A percentile compares a stretch with the other conserved stretches of the same genome.
These are phyloP conservation scores for Adrianichthys oophorus DNA, from an alignment of 2,797 vertebrate species.

Conservation along the genomic window DNA sequence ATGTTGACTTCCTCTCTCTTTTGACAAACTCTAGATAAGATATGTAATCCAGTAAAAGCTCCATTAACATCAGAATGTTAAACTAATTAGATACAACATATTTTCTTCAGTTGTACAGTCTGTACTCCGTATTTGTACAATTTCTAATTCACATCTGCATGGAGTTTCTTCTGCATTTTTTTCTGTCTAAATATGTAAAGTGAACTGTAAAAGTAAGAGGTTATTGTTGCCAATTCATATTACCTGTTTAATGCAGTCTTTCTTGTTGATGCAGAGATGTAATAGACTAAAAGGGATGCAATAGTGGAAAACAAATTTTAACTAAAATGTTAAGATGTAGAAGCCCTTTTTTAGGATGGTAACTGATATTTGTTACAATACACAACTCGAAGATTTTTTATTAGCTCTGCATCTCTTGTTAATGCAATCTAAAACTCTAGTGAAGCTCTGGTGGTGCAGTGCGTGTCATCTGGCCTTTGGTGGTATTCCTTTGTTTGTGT, in stretches of 20 bases:
- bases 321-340: conserved; percentile 11
- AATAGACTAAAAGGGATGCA: not conserved
- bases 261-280: not conserved
- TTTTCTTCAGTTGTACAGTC: not conserved
- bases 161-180: not conserved
- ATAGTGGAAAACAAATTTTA: conserved; percentile 5
- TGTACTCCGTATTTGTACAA: not conserved
- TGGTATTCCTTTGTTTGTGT: too few relatives aligned
- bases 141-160: not conserved
- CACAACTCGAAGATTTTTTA: conserved; percentile 23
- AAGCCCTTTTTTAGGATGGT: conserved; percentile 1
- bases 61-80: conserved; percentile 4
- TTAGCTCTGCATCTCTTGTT: conserved; percentile 15
- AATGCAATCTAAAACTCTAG: conserved; percentile 13
- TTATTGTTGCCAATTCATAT: not conserved
- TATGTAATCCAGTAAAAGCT: not conserved
- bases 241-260: not conserved
- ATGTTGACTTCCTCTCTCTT: not conserved
- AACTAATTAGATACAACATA: not conserved
- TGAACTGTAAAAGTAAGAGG: not conserved
- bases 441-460: not conserved
- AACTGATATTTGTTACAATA: conserved; percentile 1
- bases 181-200: not conserved
- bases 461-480: not conserved
- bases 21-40: not conserved